Evolutionary conservation across 1,140 invertebrate genomes (phyloP).

Genomic region (Ceratosolen solmsi): DNA sequence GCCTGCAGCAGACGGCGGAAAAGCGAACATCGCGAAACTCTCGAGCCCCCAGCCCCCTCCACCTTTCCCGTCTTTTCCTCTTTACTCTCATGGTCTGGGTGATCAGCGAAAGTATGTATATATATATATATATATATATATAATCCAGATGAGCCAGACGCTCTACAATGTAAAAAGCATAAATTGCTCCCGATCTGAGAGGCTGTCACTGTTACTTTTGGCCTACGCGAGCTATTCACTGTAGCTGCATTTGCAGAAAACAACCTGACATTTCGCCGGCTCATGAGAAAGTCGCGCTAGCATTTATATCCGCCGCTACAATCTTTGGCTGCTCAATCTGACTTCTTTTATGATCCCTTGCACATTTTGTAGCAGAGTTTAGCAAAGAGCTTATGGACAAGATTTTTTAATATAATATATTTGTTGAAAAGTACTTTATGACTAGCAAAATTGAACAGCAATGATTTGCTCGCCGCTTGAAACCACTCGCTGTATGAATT

Average conservation of each 20-base stretch:
- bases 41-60: neutral
- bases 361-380: neutral
- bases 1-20: slow-evolving; percentile 21
- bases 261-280: neutral
- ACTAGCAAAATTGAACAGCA: neutral
- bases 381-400: neutral
- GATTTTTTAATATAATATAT: too few relatives aligned
- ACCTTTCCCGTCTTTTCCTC: neutral
- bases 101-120: neutral
- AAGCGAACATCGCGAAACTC: slow-evolving; percentile 14
- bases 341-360: neutral
- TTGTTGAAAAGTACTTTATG: neutral
- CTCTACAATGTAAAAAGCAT: slow-evolving; percentile 25
- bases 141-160: slow-evolving; percentile 12
- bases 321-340: neutral
- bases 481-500: too few relatives aligned
- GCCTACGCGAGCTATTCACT: neutral
- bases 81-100: neutral
- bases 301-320: neutral
- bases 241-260: neutral
- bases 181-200: slow-evolving; percentile 33
- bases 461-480: too few relatives aligned
- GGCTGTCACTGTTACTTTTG: neutral
- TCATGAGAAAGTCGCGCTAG: neutral
- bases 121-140: neutral